phyloP scores from a whole-genome alignment of 2,797 vertebrate genomes.

The Gila robusta region DNA sequence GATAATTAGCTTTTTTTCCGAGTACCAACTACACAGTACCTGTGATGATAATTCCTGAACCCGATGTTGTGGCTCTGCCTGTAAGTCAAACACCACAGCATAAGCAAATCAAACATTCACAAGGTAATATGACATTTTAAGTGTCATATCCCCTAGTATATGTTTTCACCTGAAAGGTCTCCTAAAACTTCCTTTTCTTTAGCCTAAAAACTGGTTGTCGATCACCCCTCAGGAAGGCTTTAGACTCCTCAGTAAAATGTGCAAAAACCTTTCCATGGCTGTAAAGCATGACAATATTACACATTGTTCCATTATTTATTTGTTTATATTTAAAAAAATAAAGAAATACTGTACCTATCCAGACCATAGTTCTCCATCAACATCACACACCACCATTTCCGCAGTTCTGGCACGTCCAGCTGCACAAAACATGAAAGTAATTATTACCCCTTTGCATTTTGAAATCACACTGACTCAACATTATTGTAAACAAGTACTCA shows the following conservation, averaged over 20 bases:
- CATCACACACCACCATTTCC: slow-evolving; percentile 6
- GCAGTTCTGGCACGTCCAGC: not conserved
- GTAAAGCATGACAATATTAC: not conserved
- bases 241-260: slow-evolving; percentile 2
- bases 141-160: not conserved
- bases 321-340: not conserved
- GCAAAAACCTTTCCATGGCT: not conserved
- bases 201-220: not conserved
- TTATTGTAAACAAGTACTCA: not conserved
- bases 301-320: not conserved
- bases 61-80: not conserved
- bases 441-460: not conserved
- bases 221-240: not conserved
- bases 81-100: not conserved
- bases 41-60: no score
- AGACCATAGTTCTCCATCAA: slow-evolving; percentile 9
- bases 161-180: not conserved
- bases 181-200: not conserved
- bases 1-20: no score
- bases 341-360: not conserved
- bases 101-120: not conserved
- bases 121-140: not conserved
- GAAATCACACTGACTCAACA: not conserved
- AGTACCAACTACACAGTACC: no score
- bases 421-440: slow-evolving; percentile 8